phyloP scores from a whole-genome alignment of 2,888 invertebrate species.

The Drosophila yooni region DNA sequence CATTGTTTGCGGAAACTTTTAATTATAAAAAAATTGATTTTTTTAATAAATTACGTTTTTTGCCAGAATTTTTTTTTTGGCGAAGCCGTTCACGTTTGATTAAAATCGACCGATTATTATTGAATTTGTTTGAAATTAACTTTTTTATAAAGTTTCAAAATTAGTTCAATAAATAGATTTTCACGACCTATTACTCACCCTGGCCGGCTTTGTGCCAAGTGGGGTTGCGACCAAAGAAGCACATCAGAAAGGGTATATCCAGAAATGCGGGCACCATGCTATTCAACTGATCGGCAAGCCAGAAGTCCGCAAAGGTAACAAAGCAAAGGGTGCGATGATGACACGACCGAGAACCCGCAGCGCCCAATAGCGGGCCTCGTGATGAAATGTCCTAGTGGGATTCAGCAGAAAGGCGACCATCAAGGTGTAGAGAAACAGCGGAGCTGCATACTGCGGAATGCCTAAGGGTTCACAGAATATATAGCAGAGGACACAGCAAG shows the following conservation, averaged over 20 bases:
- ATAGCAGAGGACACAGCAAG: slow-evolving; percentile 88
- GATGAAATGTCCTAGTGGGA: slow-evolving; percentile 90
- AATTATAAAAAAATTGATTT: neutral
- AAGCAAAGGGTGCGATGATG: slow-evolving; percentile 91
- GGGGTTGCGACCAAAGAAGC: slow-evolving; percentile 89
- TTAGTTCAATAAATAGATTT: neutral
- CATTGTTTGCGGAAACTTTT: neutral
- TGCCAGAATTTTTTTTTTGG: no score
- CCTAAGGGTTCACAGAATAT: slow-evolving; percentile 88
- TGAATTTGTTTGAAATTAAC: neutral
- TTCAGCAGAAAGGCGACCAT: slow-evolving; percentile 90
- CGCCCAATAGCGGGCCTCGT: slow-evolving; percentile 92
- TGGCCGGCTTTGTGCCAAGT: slow-evolving; percentile 86
- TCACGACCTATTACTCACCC: slow-evolving; percentile 63
- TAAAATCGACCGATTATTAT: neutral
- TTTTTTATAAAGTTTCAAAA: neutral
- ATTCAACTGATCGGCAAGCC: slow-evolving; percentile 94
- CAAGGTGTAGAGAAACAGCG: slow-evolving; percentile 89
- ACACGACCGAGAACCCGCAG: slow-evolving; percentile 87
- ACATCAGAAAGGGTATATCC: slow-evolving; percentile 92
- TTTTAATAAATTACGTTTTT: no score
- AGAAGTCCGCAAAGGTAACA: slow-evolving; percentile 93
- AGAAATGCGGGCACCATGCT: slow-evolving; percentile 91
- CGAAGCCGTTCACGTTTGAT: neutral
- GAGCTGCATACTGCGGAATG: slow-evolving; percentile 91